A percentile compares a stretch with the other conserved stretches of the same genome.
These are phyloP conservation scores for Champsocephalus esox DNA, from an alignment of 2,797 vertebrate genomes.

Conservation along the genomic window DNA sequence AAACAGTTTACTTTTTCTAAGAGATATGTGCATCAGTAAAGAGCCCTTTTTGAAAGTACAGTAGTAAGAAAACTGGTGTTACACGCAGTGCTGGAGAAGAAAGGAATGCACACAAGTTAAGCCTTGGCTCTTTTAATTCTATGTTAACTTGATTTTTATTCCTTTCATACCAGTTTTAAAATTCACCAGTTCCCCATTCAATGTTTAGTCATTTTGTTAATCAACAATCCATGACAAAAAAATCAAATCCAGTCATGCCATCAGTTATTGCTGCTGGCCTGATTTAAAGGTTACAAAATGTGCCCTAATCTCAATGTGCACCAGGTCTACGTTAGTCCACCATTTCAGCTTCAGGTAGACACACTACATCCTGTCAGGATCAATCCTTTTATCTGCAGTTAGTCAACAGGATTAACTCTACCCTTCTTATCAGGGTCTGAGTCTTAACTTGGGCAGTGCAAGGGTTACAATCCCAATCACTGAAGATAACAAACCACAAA, in stretches of 20 bases:
- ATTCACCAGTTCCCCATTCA: too few species aligned
- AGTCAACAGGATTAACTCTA: constrained; percentile 7
- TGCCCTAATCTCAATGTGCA: constrained; percentile 10
- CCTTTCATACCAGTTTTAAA: background rate
- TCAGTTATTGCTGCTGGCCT: constrained; percentile 23
- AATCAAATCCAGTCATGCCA: background rate
- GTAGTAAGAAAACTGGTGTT: constrained; percentile 21
- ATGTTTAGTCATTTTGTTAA: background rate
- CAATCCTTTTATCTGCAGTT: constrained; percentile 5
- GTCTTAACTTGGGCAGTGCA: constrained; percentile 85
- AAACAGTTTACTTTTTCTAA: background rate
- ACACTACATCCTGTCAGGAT: background rate
- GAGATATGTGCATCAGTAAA: background rate
- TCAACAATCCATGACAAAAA: constrained; percentile 11
- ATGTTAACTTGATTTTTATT: constrained; percentile 6
- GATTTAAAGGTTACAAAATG: background rate
- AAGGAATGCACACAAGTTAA: constrained; percentile 16
- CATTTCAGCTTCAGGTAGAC: background rate
- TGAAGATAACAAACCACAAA: constrained; percentile 93
- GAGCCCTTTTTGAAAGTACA: background rate
- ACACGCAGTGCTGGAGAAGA: background rate
- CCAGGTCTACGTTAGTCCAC: background rate
- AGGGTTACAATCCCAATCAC: constrained; percentile 90
- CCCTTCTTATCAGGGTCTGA: constrained; percentile 77
- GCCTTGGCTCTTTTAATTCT: background rate